Base-by-base conservation (phyloP, 2,888 invertebrate species). In the Tribolium freemani region DNA sequence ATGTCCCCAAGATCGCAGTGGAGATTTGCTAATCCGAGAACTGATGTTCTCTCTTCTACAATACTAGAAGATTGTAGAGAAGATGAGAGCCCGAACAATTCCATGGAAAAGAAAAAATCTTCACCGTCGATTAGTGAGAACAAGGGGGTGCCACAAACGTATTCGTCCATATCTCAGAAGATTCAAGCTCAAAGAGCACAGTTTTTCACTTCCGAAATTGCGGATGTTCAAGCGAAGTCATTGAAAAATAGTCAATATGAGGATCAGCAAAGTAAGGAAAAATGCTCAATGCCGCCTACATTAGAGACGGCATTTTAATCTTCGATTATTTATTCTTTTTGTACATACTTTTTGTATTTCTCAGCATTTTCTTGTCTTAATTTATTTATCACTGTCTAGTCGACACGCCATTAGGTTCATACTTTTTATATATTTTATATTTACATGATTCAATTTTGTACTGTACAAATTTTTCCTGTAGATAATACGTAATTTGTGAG, bases 1-100 rank as follows among this genome's bases (percentile, higher is more conserved):
- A 86, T 92, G 45, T 92, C 92, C 66, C 93, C 93, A 0, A 89
- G 92, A 75, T 91, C 93, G 0, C 91, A 90, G 73, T 93, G 93
- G 93, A 88, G 93, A 75, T 93, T 93, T 80, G 90, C 92, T 44
- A 92, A 91, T 77, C 93, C 93, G 1, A 88, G 95, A 79, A 94
- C 93, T 16, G 94, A 96, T 81, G 94, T 96, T 63, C 90, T 96
- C 82, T 94, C 95, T 48, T 93, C 94, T 53, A 94, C 95, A 69
- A 96, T 96, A 84, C 92, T 92, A 46, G 96, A 96, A 88, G 96
- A 93, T 78, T 92, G 93, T 81, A 94, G 94, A 82, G 93, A 92
- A 82, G 95, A 95, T 82, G 93, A 94, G 78, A 91, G 89, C 79
- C 90, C 90, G 1, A 90, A 89, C 75, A 90, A 90, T 79, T 90